Conservation (phyloP, 2,113 vertebrate species). For the Nothoprocta perdicaria region DNA sequence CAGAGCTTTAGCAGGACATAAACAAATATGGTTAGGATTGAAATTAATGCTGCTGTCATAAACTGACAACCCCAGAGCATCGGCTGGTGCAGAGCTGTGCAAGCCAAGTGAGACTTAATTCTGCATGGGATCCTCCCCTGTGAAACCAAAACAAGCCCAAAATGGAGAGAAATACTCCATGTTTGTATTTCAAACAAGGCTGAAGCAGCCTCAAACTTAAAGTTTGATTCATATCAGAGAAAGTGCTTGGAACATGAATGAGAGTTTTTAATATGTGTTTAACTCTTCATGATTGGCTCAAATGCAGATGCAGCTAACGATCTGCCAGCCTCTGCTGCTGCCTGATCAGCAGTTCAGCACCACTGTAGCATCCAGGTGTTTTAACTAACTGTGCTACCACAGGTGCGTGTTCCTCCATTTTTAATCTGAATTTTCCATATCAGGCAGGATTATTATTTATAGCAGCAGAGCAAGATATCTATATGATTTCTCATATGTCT, state of each 20-base stretch:
- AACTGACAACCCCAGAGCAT: not conserved
- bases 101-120: not conserved
- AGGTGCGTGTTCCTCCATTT: not conserved
- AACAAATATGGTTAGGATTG: not conserved
- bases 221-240: not conserved
- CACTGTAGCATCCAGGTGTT: rapidly evolving
- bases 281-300: not conserved
- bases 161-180: rapidly evolving
- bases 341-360: not conserved
- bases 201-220: not conserved
- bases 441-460: not conserved
- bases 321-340: rapidly evolving
- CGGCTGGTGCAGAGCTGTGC: not conserved
- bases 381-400: not conserved
- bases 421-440: not conserved
- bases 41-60: rapidly evolving
- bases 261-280: no score
- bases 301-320: not conserved
- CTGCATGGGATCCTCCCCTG: rapidly evolving
- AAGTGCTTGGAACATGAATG: not conserved
- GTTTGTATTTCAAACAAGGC: not conserved
- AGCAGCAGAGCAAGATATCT: not conserved
- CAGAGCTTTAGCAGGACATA: not conserved
- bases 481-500: not conserved
- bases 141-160: not conserved